Evolutionary conservation across 2,888 invertebrate genomes (phyloP).

Genomic region (Tineola bisselliella): DNA sequence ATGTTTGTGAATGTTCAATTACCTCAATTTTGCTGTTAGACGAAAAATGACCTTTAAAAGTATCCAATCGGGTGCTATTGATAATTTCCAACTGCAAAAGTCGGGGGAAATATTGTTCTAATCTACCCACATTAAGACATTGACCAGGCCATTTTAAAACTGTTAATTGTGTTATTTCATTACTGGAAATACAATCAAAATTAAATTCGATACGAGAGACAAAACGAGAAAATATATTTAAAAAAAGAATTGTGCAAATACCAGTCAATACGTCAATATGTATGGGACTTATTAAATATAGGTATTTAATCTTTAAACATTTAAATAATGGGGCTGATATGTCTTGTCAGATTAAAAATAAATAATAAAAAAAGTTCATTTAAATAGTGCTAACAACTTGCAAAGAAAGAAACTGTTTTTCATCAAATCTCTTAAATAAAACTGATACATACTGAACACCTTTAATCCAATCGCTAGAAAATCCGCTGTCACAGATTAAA

Average conservation of each 20-base stretch:
- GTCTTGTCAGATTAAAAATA: too few species aligned
- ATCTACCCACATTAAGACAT: conserved; percentile 39
- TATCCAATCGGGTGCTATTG: conserved; percentile 38
- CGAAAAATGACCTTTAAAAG: conserved; percentile 46
- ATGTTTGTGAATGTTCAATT: too few species aligned
- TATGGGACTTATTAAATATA: too few species aligned
- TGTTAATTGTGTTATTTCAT: conserved; percentile 34
- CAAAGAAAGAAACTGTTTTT: too few species aligned
- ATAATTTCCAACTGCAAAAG: conserved; percentile 35
- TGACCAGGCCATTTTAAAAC: conserved; percentile 45
- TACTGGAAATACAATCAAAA: conserved; percentile 23
- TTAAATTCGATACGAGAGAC: background rate
- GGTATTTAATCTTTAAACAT: too few species aligned
- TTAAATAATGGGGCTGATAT: too few species aligned
- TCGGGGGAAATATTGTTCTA: conserved; percentile 45
- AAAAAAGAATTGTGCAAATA: too few species aligned
- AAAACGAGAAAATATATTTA: too few species aligned
- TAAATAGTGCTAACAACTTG: too few species aligned
- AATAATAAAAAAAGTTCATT: too few species aligned
- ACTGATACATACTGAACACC: conserved; percentile 31
- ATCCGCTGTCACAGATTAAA: conserved; percentile 36
- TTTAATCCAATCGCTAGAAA: conserved; percentile 34
- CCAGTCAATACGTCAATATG: too few species aligned
- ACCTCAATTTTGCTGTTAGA: conserved; percentile 44
- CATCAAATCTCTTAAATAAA: too few species aligned